phyloP scores from a whole-genome alignment of 2,113 vertebrate genomes.

The Oenanthe oenanthe region DNA sequence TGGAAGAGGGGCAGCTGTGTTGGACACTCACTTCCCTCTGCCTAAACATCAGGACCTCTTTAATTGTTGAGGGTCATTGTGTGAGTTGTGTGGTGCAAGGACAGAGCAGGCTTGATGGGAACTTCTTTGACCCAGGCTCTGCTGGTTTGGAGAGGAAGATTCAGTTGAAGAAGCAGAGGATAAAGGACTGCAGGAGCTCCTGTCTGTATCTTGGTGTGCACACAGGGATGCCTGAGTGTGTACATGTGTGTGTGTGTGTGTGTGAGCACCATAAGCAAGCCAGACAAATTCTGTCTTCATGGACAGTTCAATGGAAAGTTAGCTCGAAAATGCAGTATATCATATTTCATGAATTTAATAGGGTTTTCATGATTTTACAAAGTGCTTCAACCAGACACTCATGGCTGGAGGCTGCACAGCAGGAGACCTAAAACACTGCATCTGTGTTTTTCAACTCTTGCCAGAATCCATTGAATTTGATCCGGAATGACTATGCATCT shows the following conservation, averaged over 20 bases:
- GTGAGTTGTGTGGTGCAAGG: neutral
- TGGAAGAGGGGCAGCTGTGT: neutral
- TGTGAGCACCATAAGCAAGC: neutral
- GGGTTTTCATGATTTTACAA: constrained; percentile 89
- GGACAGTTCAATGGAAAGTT: constrained; percentile 84
- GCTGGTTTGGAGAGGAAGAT: neutral
- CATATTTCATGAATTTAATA: constrained; percentile 88
- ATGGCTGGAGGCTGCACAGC: constrained; percentile 85
- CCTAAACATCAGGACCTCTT: neutral
- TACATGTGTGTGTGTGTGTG: neutral
- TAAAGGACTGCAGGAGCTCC: neutral
- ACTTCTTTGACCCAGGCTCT: neutral
- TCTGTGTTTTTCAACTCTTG: constrained; percentile 90
- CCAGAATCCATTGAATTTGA: constrained; percentile 97
- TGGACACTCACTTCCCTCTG: neutral
- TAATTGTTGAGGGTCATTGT: neutral
- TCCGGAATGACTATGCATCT: constrained; percentile 96
- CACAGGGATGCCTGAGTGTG: neutral
- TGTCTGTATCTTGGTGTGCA: neutral
- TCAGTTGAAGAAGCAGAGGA: neutral
- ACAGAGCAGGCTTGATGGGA: neutral
- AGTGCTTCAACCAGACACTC: constrained; percentile 84
- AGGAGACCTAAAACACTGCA: constrained; percentile 82
- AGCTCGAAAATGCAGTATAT: constrained; percentile 77
- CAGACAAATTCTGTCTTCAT: constrained; percentile 76